Conservation (phyloP, 2,797 vertebrate species). For the Pseudomugil tenellus region DNA sequence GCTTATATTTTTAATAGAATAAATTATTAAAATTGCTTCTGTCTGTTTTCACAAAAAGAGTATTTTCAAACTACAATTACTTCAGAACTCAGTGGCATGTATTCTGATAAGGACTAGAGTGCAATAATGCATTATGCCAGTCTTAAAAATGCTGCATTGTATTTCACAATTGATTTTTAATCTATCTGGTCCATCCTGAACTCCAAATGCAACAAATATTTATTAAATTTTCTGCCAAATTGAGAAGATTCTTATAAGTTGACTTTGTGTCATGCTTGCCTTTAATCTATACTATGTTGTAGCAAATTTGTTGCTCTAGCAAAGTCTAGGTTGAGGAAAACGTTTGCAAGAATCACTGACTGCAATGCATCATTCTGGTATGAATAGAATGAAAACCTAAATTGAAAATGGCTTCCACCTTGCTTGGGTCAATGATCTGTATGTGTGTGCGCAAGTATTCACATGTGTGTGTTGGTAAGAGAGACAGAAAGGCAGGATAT, state of each 20-base stretch:
- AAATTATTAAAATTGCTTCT: too few relatives aligned
- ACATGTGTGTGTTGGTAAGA: constrained; percentile 10
- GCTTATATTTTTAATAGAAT: too few relatives aligned
- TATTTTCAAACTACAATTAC: too few relatives aligned
- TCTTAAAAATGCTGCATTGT: too few relatives aligned
- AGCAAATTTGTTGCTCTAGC: constrained; percentile 15
- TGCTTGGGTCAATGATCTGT: constrained; percentile 56
- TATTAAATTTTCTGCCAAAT: constrained; percentile 6
- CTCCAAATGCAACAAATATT: neutral
- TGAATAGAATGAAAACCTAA: constrained; percentile 51
- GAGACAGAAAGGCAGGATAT: constrained; percentile 9
- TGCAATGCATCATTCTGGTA: constrained; percentile 50
- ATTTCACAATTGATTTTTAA: neutral
- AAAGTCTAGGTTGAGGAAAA: constrained; percentile 42
- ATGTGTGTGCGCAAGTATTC: neutral
- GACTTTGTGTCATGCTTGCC: constrained; percentile 36
- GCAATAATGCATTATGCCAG: too few relatives aligned
- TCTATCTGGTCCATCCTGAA: constrained; percentile 19
- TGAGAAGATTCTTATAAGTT: constrained; percentile 18
- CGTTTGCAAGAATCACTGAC: constrained; percentile 24
- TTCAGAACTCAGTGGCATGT: too few relatives aligned
- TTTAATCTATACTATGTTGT: constrained; percentile 25
- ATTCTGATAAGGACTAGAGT: too few relatives aligned
- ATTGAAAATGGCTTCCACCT: constrained; percentile 62
- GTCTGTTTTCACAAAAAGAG: too few relatives aligned